Percentiles rank a stretch among this genome's conserved stretches.
Conservation (phyloP, 2,888 invertebrate species). For the Scelioninae gen. 1 region DNA sequence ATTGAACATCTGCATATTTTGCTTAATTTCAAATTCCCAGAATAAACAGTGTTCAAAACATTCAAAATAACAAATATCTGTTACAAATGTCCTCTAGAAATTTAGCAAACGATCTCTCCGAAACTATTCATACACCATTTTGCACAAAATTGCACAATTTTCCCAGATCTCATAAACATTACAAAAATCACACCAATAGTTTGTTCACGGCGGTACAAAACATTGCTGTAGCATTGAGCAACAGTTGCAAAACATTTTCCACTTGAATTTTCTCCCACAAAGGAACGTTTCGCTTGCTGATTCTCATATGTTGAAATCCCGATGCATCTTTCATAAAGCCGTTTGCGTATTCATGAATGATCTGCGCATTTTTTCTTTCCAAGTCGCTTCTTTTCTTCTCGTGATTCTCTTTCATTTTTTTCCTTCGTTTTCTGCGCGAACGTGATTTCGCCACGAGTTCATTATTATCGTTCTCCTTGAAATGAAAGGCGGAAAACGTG, state of each 20-base stretch:
- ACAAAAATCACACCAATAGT: too few species aligned
- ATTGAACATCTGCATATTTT: too few species aligned
- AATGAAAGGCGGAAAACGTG: slow-evolving; percentile 57
- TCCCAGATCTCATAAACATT: too few species aligned
- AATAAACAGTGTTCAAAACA: too few species aligned
- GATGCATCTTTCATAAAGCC: slow-evolving; percentile 65
- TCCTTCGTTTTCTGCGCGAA: slow-evolving; percentile 3
- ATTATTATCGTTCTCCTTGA: slow-evolving; percentile 67
- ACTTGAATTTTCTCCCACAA: slow-evolving; percentile 38
- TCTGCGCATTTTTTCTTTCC: slow-evolving; percentile 27
- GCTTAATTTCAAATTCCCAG: too few species aligned
- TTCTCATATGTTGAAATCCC: slow-evolving; percentile 61
- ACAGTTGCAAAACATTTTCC: slow-evolving; percentile 41
- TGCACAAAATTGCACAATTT: too few species aligned
- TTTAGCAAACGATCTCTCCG: too few species aligned
- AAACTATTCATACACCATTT: too few species aligned
- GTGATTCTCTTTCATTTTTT: slow-evolving; percentile 1
- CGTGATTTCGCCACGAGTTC: slow-evolving; percentile 51
- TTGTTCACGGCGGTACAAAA: neutral
- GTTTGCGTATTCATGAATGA: slow-evolving; percentile 55
- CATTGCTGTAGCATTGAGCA: slow-evolving; percentile 18
- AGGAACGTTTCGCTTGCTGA: slow-evolving; percentile 32
- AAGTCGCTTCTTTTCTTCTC: slow-evolving; percentile 21
- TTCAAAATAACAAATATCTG: too few species aligned
- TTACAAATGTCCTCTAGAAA: too few species aligned